These are phyloP conservation scores for Oxyscelio sp. DNA, from an alignment of 2,888 invertebrate species.

Conservation along the genomic window DNA sequence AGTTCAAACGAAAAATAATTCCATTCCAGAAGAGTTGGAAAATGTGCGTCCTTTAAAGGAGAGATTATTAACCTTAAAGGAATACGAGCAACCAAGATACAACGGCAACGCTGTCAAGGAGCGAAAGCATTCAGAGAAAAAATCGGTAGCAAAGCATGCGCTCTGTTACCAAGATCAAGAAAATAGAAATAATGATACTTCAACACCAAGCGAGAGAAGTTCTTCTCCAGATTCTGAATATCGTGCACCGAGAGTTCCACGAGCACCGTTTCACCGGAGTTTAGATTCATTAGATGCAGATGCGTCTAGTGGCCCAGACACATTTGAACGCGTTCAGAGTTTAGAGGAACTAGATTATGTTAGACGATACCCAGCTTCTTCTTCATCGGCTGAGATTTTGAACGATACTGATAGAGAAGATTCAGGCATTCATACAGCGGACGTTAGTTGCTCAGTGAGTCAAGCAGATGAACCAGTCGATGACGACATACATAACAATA, in stretches of 20 bases:
- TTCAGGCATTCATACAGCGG: slow-evolving; percentile 94
- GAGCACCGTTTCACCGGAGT: slow-evolving; percentile 90
- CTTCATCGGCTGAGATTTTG: slow-evolving; percentile 91
- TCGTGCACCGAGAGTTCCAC: slow-evolving; percentile 78
- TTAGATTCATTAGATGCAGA: slow-evolving; percentile 91
- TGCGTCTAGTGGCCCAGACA: slow-evolving; percentile 88
- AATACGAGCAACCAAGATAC: slow-evolving; percentile 77
- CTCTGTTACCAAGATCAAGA: slow-evolving; percentile 82
- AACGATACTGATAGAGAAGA: slow-evolving; percentile 93
- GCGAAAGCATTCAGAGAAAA: slow-evolving; percentile 89
- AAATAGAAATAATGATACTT: slow-evolving; percentile 78
- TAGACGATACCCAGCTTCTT: slow-evolving; percentile 89
- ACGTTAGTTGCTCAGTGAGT: slow-evolving; percentile 93
- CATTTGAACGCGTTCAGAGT: slow-evolving; percentile 91
- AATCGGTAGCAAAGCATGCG: slow-evolving; percentile 81
- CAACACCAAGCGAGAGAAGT: slow-evolving; percentile 86
- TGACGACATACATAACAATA: slow-evolving; percentile 82
- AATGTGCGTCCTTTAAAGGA: slow-evolving; percentile 83
- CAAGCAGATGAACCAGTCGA: slow-evolving; percentile 93
- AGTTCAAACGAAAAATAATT: slow-evolving; percentile 54
- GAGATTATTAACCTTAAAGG: slow-evolving; percentile 83
- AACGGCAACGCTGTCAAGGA: slow-evolving; percentile 87
- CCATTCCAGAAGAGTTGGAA: slow-evolving; percentile 81
- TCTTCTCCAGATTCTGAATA: slow-evolving; percentile 87
- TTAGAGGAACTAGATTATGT: slow-evolving; percentile 90